Base-by-base conservation (phyloP, 35 echinoderm and acorn worm genomes). In the Apostichopus japonicus region DNA sequence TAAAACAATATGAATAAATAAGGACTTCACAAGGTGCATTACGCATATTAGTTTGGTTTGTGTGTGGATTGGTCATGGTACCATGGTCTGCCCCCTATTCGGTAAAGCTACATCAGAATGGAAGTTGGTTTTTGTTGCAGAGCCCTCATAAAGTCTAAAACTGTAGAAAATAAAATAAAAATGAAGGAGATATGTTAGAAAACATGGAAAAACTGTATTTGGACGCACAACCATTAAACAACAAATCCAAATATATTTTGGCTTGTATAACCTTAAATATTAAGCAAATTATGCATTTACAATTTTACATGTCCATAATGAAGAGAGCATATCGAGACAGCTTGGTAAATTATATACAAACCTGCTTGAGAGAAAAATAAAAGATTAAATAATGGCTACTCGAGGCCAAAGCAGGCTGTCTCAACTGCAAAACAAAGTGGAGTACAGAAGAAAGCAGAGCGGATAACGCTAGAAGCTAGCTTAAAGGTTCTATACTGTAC, bases 401-500 rank as follows among this genome's bases (percentile, higher is more conserved):
- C 19, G 61, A 63, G 24, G 61, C 44, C 44, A 62, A 89, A 51
- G 86, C 62, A 51, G n/a, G 24, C 79, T 82, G 16, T 84, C 54
- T 57, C 81, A 55, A 23, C 81, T 24, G 22, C 55, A 11, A 23
- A n/a, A 54, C 33, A 23, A 79, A 83, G 14, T 57, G 54, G 81
- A 57, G 56, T 15, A 84, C 81, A 54, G 81, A 54, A 84, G 81
- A 58, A 84, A 84, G 7, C 81, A 58, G 56, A 58, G 81, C 56
- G 19, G 81, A 84, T 84, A 84, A 58, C 24, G 81, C 81, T 58
- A 56, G 23, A 15, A 52, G 67, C 54, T 72, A 89, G 86, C 62
- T 89, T 89, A 89, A 73, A 33, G 61, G 86, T 51, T 91, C 71
- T 56, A 91, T 91, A 91, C 90, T 91, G 90, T 91, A 91, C 90